Conservation (phyloP, 1,140 invertebrate species). For the Drosophila arizonae region DNA sequence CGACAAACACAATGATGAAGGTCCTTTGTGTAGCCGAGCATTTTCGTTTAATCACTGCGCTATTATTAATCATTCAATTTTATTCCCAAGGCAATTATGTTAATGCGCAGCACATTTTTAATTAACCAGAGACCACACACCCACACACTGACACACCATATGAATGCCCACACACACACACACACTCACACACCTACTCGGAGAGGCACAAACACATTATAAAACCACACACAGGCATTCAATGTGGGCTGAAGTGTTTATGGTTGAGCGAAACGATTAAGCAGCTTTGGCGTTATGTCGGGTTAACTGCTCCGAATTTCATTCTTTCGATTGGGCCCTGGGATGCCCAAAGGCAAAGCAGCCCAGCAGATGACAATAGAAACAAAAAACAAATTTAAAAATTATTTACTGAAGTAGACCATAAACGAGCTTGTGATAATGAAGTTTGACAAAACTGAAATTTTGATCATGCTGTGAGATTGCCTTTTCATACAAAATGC, state of each 20-base stretch:
- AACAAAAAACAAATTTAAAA: background rate
- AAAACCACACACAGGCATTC: constrained; percentile 43
- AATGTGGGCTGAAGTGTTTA: constrained; percentile 47
- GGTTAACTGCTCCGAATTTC: constrained; percentile 15
- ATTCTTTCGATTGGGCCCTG: constrained; percentile 22
- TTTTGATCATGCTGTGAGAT: too few species aligned
- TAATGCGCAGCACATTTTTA: constrained; percentile 66
- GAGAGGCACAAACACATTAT: constrained; percentile 9
- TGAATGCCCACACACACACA: constrained; percentile 1
- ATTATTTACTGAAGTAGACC: too few species aligned
- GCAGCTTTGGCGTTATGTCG: background rate
- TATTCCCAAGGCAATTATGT: constrained; percentile 65
- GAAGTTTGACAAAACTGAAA: too few species aligned
- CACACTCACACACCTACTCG: too few species aligned
- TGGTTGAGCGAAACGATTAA: constrained; percentile 30
- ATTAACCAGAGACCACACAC: constrained; percentile 48
- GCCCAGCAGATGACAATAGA: background rate
- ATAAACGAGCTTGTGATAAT: too few species aligned
- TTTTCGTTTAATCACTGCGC: constrained; percentile 61
- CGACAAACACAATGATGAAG: constrained; percentile 38
- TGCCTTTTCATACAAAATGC: too few species aligned
- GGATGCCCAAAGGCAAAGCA: too few species aligned
- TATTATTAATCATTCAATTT: constrained; percentile 70
- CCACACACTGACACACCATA: background rate
- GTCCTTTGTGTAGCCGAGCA: constrained; percentile 30